Conservation (phyloP, 2,888 invertebrate genomes). For the Drosophila mulleri region DNA sequence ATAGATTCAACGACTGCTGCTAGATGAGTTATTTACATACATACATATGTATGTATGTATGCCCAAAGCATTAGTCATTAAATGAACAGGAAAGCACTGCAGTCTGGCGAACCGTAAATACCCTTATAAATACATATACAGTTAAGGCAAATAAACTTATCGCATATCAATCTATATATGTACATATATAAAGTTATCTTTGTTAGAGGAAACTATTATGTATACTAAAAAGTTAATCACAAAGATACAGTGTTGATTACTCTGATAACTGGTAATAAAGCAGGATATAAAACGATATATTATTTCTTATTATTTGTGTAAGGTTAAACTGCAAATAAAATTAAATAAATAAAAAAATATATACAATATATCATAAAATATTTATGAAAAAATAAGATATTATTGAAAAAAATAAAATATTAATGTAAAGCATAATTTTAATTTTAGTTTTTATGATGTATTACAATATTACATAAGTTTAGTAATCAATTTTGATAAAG, state of each 20-base stretch:
- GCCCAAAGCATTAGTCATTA: slow-evolving; percentile 5
- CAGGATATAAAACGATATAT: not conserved
- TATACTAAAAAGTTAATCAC: too few relatives aligned
- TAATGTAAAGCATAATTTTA: too few relatives aligned
- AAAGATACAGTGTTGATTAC: too few relatives aligned
- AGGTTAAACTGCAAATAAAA: too few relatives aligned
- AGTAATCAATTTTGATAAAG: too few relatives aligned
- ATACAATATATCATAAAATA: too few relatives aligned
- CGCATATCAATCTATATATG: not conserved
- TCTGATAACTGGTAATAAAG: not conserved
- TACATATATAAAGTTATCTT: not conserved
- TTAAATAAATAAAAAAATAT: too few relatives aligned
- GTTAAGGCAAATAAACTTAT: not conserved
- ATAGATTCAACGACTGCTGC: slow-evolving; percentile 36
- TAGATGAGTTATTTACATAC: not conserved
- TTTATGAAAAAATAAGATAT: too few relatives aligned
- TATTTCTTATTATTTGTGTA: too few relatives aligned
- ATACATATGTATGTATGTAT: too few relatives aligned
- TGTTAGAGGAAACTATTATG: not conserved
- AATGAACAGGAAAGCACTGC: not conserved
- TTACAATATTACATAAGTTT: not conserved
- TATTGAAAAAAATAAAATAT: too few relatives aligned
- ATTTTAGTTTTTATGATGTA: too few relatives aligned
- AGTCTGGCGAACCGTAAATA: not conserved
- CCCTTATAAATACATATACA: not conserved